phyloP scores from a whole-genome alignment of 2,113 vertebrate species.

The Seriola rivoliana region DNA sequence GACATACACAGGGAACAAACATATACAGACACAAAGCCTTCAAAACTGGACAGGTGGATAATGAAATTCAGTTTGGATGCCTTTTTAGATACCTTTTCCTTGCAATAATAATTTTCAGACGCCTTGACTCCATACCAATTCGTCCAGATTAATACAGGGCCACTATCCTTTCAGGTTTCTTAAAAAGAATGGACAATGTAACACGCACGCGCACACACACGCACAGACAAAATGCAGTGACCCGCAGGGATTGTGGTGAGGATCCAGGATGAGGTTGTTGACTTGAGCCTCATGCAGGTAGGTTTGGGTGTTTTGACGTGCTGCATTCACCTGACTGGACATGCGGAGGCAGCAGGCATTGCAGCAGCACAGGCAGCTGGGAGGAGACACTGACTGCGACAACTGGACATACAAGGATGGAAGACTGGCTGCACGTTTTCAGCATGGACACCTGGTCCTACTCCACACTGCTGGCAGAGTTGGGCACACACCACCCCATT shows the following conservation, averaged over 20 bases:
- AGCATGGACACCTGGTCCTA: slow-evolving; percentile 52
- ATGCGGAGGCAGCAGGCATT: slow-evolving; percentile 82
- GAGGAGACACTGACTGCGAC: slow-evolving; percentile 58
- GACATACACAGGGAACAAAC: slow-evolving; percentile 42
- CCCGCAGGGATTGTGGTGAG: slow-evolving; percentile 44
- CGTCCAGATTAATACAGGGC: background rate
- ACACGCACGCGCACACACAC: slow-evolving; percentile 15
- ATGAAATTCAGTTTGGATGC: slow-evolving; percentile 23
- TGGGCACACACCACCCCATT: background rate
- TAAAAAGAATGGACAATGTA: background rate
- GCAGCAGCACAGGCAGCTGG: slow-evolving; percentile 69
- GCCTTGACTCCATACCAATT: background rate
- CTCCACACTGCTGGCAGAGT: slow-evolving; percentile 54
- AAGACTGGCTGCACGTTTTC: slow-evolving; percentile 51
- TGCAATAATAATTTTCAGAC: background rate
- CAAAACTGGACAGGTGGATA: slow-evolving; percentile 48
- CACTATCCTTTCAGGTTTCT: slow-evolving; percentile 12
- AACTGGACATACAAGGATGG: slow-evolving; percentile 57
- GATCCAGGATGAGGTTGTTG: slow-evolving; percentile 59
- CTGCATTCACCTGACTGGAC: slow-evolving; percentile 69
- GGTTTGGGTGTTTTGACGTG: slow-evolving; percentile 65
- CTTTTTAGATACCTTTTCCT: slow-evolving; percentile 18
- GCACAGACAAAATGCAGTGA: slow-evolving; percentile 50
- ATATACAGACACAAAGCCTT: slow-evolving; percentile 50
- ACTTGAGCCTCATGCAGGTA: slow-evolving; percentile 77